Percentiles rank a stretch among this genome's conserved stretches.
Evolutionary conservation across 2,797 vertebrate species (phyloP).

Genomic region (Oreonectes daqikongensis): DNA sequence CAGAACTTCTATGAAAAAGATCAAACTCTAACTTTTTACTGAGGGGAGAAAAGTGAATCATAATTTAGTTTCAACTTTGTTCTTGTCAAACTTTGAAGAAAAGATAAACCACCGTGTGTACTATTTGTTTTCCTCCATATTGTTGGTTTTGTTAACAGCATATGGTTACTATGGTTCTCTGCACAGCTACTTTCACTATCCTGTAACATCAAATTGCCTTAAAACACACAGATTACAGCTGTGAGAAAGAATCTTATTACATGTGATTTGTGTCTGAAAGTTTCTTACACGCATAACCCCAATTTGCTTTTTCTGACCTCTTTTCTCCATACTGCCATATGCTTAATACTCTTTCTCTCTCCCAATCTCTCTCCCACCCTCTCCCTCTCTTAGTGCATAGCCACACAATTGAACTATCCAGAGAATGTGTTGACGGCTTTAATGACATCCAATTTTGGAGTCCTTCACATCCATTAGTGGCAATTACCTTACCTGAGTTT

Average conservation of each 20-base stretch:
- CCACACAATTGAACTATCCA: slow-evolving; percentile 66
- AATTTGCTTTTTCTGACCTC: slow-evolving; percentile 64
- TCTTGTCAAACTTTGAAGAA: neutral
- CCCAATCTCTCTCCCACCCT: slow-evolving; percentile 32
- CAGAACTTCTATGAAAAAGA: no score
- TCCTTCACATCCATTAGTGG: slow-evolving; percentile 76
- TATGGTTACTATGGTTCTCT: slow-evolving; percentile 62
- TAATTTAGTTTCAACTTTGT: no score
- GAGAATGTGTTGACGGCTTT: slow-evolving; percentile 74
- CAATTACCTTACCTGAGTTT: slow-evolving; percentile 67
- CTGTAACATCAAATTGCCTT: slow-evolving; percentile 59
- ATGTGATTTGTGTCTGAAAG: slow-evolving; percentile 63
- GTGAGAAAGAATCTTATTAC: slow-evolving; percentile 62
- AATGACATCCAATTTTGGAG: slow-evolving; percentile 75
- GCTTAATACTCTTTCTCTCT: slow-evolving; percentile 53
- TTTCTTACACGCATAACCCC: slow-evolving; percentile 66
- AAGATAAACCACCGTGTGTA: neutral
- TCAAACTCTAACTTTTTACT: no score
- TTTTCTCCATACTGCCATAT: slow-evolving; percentile 60
- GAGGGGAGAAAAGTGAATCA: no score
- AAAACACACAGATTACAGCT: slow-evolving; percentile 59
- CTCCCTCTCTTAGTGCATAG: slow-evolving; percentile 51
- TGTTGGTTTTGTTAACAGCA: slow-evolving; percentile 62
- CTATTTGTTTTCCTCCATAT: slow-evolving; percentile 38
- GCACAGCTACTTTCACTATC: slow-evolving; percentile 49